These are phyloP conservation scores for Empis stercorea DNA, from an alignment of 2,888 invertebrate species.

Conservation along the genomic window DNA sequence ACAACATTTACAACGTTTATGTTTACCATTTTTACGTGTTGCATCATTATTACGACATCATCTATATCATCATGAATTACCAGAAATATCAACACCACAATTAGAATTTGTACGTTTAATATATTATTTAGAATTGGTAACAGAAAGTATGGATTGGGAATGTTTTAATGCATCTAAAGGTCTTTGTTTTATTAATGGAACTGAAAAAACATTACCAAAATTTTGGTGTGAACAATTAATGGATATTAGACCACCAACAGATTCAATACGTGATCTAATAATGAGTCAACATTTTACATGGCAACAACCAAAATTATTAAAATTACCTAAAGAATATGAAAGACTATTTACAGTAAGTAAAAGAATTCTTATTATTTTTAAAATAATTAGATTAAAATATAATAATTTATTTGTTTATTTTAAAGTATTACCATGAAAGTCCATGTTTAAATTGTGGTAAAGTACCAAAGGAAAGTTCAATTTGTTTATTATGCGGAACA, in stretches of 20 bases:
- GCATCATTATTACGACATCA: constrained; percentile 73
- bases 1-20: constrained; percentile 57
- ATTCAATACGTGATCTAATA: constrained; percentile 42
- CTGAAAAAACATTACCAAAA: constrained; percentile 42
- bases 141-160: constrained; percentile 50
- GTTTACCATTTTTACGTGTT: constrained; percentile 72
- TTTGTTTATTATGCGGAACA: constrained; percentile 86
- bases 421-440: constrained; percentile 78
- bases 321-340: constrained; percentile 83
- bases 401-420: constrained; percentile 9
- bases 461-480: constrained; percentile 80
- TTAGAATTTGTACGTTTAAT: constrained; percentile 67
- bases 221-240: constrained; percentile 59
- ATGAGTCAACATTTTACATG: constrained; percentile 64
- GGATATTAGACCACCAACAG: constrained; percentile 35
- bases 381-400: background rate
- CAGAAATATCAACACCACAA: constrained; percentile 47
- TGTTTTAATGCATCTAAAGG: constrained; percentile 51
- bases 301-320: constrained; percentile 70
- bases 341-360: constrained; percentile 63
- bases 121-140: constrained; percentile 63
- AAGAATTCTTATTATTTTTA: background rate
- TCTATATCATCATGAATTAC: constrained; percentile 64
- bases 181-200: constrained; percentile 44
- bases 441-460: constrained; percentile 80